Conservation (phyloP, 2,797 vertebrate genomes). For the Smutsia temminckii region DNA sequence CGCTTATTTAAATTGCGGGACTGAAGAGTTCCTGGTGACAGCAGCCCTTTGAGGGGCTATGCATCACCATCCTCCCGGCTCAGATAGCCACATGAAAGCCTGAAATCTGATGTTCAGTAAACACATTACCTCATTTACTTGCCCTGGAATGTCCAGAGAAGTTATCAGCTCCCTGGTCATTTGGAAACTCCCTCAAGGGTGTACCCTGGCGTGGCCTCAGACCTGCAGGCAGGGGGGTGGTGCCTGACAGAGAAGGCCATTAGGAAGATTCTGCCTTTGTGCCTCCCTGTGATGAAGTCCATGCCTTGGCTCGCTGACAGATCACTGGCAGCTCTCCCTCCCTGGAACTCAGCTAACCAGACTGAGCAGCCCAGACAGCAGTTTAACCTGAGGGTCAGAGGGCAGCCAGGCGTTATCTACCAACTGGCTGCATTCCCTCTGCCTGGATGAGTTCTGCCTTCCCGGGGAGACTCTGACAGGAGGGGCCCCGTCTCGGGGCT, state of each 20-base stretch:
- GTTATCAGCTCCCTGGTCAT: not conserved
- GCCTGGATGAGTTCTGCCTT: conserved; percentile 72
- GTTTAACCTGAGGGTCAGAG: conserved; percentile 91
- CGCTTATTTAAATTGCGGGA: not conserved
- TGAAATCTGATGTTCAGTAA: not conserved
- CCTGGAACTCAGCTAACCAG: conserved; percentile 87
- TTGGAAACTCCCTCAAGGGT: not conserved
- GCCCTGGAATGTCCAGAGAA: conserved; percentile 12
- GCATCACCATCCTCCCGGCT: not conserved
- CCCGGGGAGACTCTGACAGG: conserved; percentile 71
- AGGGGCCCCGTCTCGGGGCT: conserved; percentile 30
- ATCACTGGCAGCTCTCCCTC: conserved; percentile 87
- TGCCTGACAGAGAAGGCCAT: conserved; percentile 33
- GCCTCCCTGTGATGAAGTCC: not conserved
- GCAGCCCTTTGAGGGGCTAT: rapidly evolving
- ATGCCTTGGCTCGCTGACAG: conserved; percentile 73
- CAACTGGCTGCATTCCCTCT: conserved; percentile 86
- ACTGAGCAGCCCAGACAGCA: conserved; percentile 89
- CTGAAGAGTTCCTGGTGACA: not conserved
- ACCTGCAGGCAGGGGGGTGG: not conserved
- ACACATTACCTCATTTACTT: not conserved
- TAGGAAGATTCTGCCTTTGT: not conserved
- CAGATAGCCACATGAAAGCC: not conserved
- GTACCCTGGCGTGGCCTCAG: rapidly evolving
- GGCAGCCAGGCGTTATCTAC: conserved; percentile 92